Evolutionary conservation across 2,113 vertebrate species (phyloP).

Genomic region (Perccottus glenii): DNA sequence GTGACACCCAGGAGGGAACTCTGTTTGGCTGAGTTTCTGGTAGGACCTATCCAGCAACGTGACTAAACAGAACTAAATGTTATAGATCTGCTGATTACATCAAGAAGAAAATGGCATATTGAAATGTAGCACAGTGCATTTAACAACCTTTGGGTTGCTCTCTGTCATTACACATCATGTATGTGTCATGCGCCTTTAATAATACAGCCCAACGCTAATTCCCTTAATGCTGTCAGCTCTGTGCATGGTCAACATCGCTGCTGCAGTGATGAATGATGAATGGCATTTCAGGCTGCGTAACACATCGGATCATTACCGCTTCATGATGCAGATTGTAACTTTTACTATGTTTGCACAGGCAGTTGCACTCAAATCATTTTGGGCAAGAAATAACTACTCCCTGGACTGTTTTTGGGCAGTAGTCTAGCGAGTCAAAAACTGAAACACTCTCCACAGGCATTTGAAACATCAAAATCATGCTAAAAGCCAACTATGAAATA

Average conservation of each 20-base stretch:
- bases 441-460: background rate
- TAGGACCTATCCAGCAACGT: constrained; percentile 13
- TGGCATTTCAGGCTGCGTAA: background rate
- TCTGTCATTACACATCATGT: constrained; percentile 15
- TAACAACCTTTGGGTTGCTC: constrained; percentile 19
- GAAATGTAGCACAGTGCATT: constrained; percentile 34
- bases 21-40: constrained; percentile 41
- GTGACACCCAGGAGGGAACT: constrained; percentile 27
- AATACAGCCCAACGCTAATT: background rate
- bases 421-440: background rate
- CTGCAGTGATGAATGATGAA: constrained; percentile 3
- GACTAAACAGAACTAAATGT: constrained; percentile 5
- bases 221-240: background rate
- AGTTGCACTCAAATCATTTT: background rate
- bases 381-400: background rate
- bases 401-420: background rate
- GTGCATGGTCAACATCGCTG: background rate
- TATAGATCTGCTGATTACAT: constrained; percentile 20
- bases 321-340: constrained; percentile 20
- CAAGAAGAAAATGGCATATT: constrained; percentile 1
- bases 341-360: constrained; percentile 20
- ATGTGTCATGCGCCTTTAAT: constrained; percentile 11
- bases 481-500: background rate
- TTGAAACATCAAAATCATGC: background rate
- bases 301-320: constrained; percentile 21